Evolutionary conservation across 2,797 vertebrate species (phyloP).

Genomic region (Etheostoma nigrum): DNA sequence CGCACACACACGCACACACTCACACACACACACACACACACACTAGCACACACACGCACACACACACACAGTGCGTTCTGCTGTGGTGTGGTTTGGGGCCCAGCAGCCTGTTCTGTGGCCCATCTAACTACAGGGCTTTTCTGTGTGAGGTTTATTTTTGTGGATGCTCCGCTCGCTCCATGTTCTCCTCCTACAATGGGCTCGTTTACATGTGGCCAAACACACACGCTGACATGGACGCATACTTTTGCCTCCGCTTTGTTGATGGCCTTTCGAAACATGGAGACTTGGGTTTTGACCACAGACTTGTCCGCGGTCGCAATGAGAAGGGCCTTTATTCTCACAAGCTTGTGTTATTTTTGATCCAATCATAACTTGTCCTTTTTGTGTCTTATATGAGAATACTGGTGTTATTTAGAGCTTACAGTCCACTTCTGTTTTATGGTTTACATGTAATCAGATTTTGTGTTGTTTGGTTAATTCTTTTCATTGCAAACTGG

Average conservation of each 20-base stretch:
- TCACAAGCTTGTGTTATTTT: slow-evolving; percentile 39
- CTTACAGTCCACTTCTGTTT: neutral
- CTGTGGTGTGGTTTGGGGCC: slow-evolving; percentile 66
- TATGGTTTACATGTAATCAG: neutral
- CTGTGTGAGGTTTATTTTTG: slow-evolving; percentile 77
- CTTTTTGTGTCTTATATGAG: slow-evolving; percentile 20
- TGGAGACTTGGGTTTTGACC: slow-evolving; percentile 55
- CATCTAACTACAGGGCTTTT: slow-evolving; percentile 77
- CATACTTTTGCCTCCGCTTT: slow-evolving; percentile 25
- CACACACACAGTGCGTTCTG: slow-evolving; percentile 23
- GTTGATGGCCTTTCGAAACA: slow-evolving; percentile 36
- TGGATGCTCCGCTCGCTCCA: slow-evolving; percentile 66
- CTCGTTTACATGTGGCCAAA: slow-evolving; percentile 71
- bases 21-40: slow-evolving; percentile 4
- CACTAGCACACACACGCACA: slow-evolving; percentile 9
- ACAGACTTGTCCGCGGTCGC: slow-evolving; percentile 45
- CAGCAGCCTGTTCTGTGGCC: slow-evolving; percentile 69
- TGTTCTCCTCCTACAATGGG: slow-evolving; percentile 66
- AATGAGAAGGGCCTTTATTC: slow-evolving; percentile 58
- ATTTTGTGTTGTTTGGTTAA: neutral
- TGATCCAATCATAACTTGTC: slow-evolving; percentile 25
- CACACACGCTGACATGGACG: slow-evolving; percentile 45
- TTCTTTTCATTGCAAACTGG: neutral
- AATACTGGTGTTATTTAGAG: slow-evolving; percentile 12
- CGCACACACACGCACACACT: neutral